Conservation (phyloP, 2,797 vertebrate species). For the Phalanger gymnotis region DNA sequence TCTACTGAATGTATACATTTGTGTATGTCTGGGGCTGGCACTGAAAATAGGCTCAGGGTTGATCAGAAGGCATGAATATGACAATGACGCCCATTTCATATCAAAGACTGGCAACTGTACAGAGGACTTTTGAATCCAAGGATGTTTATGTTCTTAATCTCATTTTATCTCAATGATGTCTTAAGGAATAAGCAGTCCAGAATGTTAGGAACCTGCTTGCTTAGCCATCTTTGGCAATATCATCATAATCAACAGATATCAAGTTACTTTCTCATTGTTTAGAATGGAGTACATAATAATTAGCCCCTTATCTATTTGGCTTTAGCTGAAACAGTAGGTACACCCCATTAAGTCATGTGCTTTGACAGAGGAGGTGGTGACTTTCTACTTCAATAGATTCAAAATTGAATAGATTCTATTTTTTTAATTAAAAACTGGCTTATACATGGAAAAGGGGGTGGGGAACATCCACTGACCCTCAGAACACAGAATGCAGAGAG, state of each 20-base stretch:
- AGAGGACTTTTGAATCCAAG: neutral
- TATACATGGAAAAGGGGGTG: neutral
- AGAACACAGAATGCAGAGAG: neutral
- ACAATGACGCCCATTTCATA: neutral
- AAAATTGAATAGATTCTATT: neutral
- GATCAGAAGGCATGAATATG: neutral
- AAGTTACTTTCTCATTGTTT: neutral
- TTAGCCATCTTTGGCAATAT: neutral
- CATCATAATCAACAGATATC: neutral
- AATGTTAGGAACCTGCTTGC: neutral
- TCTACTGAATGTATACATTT: neutral
- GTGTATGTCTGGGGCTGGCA: neutral
- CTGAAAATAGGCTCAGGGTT: neutral
- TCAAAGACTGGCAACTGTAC: neutral
- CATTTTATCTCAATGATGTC: neutral
- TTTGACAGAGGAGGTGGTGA: neutral
- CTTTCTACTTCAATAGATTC: neutral
- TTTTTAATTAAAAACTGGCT: neutral
- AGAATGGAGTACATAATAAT: neutral
- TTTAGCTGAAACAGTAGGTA: neutral
- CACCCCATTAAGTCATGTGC: neutral
- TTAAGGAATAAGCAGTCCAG: neutral
- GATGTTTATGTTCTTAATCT: neutral
- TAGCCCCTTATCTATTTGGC: neutral
- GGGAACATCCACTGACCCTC: neutral